Base-by-base conservation (phyloP, 2,113 vertebrate genomes). In the Scomber japonicus region DNA sequence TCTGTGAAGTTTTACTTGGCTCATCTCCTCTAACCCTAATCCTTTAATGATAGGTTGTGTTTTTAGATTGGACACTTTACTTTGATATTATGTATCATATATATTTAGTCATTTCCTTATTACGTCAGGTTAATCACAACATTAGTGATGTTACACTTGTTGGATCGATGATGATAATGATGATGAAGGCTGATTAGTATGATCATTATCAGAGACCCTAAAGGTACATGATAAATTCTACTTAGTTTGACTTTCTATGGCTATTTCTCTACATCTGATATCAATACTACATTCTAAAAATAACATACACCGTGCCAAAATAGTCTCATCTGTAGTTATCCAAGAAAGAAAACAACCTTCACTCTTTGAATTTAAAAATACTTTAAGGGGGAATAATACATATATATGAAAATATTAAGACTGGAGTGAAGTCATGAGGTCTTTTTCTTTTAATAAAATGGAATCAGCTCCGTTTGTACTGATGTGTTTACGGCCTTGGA, bases 401-500 rank as follows among this genome's bases (percentile, higher is more conserved):
- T 75, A 78, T 82, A 81, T 75, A 76, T 88, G 17, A 72, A 70
- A 70, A 79, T 24, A 84, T 82, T 71, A 68, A 24, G 54, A 50
- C 55, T 35, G 17, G 63, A 48, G 24, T 68, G 35, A 45, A 81
- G 81, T 75, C 80, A 77, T 77, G 14, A 84, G 75, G 27, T 77
- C 70, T 80, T 66, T 71, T 78, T 84, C 49, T 81, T 81, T 80
- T 75, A 71, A 84, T 71, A 44, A 80, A 82, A 66, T 69, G 48
- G 54, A 81, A 57, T 9, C 64, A 4, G 27, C 71, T 83, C 17
- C 4, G 14, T 67, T 85, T 85, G 44, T 75, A 63, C 21, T 65
- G 16, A 66, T 78, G 56, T 61, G 64, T 75, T 73, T 61, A 24
- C 27, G 50, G 83, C 54, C 50, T 40, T 40, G 19, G 46, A 82